These are phyloP conservation scores for Andricus quercusramuli DNA, from an alignment of 2,888 invertebrate genomes.

Conservation along the genomic window DNA sequence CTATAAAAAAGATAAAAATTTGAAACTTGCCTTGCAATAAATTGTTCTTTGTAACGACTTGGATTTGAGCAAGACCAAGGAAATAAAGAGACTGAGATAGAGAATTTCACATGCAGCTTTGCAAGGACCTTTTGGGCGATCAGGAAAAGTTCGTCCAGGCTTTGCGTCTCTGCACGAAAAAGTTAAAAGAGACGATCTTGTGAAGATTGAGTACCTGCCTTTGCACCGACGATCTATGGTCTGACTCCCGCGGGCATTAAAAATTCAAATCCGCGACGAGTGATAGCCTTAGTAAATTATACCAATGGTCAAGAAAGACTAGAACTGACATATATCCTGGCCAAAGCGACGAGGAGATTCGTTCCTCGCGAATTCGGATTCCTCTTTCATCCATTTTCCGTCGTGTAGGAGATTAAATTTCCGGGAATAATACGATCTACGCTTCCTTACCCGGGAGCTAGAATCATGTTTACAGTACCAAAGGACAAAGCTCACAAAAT, in stretches of 20 bases:
- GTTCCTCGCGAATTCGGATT: constrained; percentile 12
- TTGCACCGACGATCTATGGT: constrained; percentile 38
- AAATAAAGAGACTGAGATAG: constrained; percentile 1
- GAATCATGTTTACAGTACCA: constrained; percentile 33
- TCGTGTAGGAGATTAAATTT: constrained; percentile 39
- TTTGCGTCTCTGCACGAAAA: constrained; percentile 27
- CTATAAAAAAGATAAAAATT: neutral
- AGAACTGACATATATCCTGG: constrained; percentile 32
- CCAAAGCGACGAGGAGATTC: constrained; percentile 25
- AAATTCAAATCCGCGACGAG: constrained; percentile 55
- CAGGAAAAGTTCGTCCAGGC: constrained; percentile 31
- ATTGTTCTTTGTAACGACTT: neutral
- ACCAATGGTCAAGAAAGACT: constrained; percentile 41
- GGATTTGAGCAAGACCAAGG: neutral
- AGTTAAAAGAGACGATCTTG: constrained; percentile 36
- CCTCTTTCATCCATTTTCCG: constrained; percentile 29
- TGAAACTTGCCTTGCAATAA: neutral
- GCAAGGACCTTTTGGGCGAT: constrained; percentile 10
- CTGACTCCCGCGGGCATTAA: constrained; percentile 40
- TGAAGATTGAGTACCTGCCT: constrained; percentile 36
- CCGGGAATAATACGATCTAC: constrained; percentile 27
- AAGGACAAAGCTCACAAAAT: constrained; percentile 36
- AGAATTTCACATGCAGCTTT: constrained; percentile 23
- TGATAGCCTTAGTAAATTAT: constrained; percentile 53
- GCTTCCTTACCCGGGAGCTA: constrained; percentile 11